Base-by-base conservation (phyloP, 2,888 invertebrate species). In the Rapana venosa region DNA sequence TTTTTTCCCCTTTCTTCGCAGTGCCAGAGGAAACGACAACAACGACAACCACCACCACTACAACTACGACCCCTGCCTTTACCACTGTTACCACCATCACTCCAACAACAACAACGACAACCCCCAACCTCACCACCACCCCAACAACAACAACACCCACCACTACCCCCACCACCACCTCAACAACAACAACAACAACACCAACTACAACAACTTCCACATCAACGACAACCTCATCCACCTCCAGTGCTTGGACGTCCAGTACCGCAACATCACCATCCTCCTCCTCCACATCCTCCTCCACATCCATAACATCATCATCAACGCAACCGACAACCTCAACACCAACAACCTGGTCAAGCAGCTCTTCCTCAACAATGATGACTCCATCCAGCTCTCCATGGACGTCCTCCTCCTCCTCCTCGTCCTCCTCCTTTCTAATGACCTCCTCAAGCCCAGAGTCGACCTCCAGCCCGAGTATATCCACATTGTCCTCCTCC, bases 121-220 rank as follows among this genome's bases (percentile, higher is more conserved):
- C 47, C 11, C 77, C 56, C 47, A 77, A 47, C 20, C 36, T 17
- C 2, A n/a, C 13, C 77, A 88, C 81, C 30, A 88, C 56, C 30
- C 81, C 79, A 81, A 79, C 47, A 17, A 87, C 61, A 11, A 79
- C 87, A n/a, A 13, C 17, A 30, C 32, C 35, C 66, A 89, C 74
- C 32, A 35, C 20, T 20, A 58, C 83, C 0, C 47, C 32, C 20
- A 15, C 35, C n/a, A 85, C 22, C 17, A 87, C 56, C 32, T 4
- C 81, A n/a, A 66, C 26, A 0, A 81, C 70, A 17, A 88, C 90
- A 17, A 77, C 84, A 15, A 20, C 11, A 36, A 83, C 22, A n/a
- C 84, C 17, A 30, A 32, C 61, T 47, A 47, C 70, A 26, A 35
- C 86, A 81, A 30, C 70, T 20, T 30, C 89, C 32, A 22, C 61